These are phyloP conservation scores for Sipha maydis DNA, from an alignment of 2,888 invertebrate species.

Conservation along the genomic window DNA sequence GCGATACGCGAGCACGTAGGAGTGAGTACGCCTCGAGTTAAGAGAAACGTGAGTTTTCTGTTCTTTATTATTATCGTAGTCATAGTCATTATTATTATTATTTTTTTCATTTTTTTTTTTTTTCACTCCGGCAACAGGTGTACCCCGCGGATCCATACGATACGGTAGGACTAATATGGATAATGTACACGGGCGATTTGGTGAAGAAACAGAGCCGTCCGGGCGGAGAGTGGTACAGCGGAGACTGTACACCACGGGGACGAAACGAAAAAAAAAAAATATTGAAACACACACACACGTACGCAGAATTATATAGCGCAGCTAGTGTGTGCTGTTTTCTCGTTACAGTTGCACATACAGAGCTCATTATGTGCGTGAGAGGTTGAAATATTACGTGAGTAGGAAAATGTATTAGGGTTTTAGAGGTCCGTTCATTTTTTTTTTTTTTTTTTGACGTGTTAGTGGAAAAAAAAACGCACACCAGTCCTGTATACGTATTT, in stretches of 20 bases:
- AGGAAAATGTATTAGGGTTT: constrained; percentile 54
- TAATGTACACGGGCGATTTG: constrained; percentile 56
- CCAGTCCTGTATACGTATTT: not conserved
- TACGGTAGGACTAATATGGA: constrained; percentile 62
- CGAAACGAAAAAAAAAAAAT: constrained; percentile 49
- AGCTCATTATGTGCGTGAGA: constrained; percentile 57
- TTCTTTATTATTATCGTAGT: constrained; percentile 61
- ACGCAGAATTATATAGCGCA: not conserved
- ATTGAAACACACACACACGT: constrained; percentile 28
- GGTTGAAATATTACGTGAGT: constrained; percentile 52
- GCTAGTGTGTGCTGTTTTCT: constrained; percentile 53
- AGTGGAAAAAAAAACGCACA: constrained; percentile 16
- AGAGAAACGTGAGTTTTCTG: constrained; percentile 62
- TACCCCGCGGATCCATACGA: constrained; percentile 54
- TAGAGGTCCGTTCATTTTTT: constrained; percentile 16
- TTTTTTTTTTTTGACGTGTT: constrained; percentile 11
- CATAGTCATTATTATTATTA: constrained; percentile 44
- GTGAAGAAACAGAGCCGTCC: constrained; percentile 39
- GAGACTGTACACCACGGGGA: not conserved
- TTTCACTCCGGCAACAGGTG: constrained; percentile 50
- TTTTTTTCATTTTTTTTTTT: constrained; percentile 21
- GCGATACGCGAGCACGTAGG: constrained; percentile 61
- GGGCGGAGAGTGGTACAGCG: not conserved
- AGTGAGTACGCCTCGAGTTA: constrained; percentile 54
- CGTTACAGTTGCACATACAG: constrained; percentile 48